Base-by-base conservation (phyloP, 2,113 vertebrate species). In the Donacobius atricapilla region DNA sequence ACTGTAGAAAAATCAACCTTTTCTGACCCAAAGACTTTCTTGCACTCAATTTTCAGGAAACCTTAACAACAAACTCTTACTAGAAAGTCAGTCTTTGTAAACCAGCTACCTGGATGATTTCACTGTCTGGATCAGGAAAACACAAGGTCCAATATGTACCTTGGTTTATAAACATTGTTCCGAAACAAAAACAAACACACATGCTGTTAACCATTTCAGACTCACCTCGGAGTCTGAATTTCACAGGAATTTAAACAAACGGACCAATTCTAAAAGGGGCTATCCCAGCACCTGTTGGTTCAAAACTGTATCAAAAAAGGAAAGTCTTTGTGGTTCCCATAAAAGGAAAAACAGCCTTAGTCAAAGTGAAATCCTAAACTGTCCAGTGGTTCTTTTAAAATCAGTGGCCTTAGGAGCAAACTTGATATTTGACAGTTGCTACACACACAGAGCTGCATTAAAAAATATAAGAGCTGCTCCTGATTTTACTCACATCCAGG, bases 301-400 rank as follows among this genome's bases (percentile, higher is more conserved):
- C 93, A 95, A 60, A 97, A 91, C 80, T 14, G 20, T 78, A 94
- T 37, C 51, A 87, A 87, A 90, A 86, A 92, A 92, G 33, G 47
- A 82, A 48, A 87, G n/a, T 63, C 35, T 77, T 88, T 2, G 6
- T 57, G 44, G 75, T 60, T 94, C 81, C 87, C 87, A 94, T 76
- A 71, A 65, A 90, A 94, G 91, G 65, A 89, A 92, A 87, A 85
- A n/a, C 31, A 66, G 64, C 2, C 6, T 71, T 44, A 94, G 87
- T 96, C 96, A 97, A 92, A 97, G 51, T 51, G 91, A 95, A 94
- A 97, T 87, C 69, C 89, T 89, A 56, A 89, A 92, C 89, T 91
- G 80, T 92, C 69, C 83, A 94, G 83, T 56, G 57, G 31, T 95
- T 94, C 91, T 92, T 75, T 58, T 96, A 90, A 94, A 93, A 92